Base-by-base conservation (phyloP, 2,113 vertebrate genomes). In the Ursus arctos region DNA sequence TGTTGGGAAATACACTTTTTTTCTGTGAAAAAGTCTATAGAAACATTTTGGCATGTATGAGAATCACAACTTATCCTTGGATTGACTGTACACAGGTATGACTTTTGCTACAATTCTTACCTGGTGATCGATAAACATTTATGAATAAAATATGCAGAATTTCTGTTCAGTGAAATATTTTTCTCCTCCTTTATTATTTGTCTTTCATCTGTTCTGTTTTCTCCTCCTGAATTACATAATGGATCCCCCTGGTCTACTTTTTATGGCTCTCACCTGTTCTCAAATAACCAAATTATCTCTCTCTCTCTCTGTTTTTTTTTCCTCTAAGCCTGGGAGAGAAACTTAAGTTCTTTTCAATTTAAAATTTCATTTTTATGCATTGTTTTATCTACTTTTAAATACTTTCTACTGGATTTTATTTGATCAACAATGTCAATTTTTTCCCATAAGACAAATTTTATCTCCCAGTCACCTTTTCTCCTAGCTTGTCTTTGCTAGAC, bases 331-430 rank as follows among this genome's bases (percentile, higher is more conserved):
- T 36, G 67, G 55, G 67, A 53, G 53, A 76, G 15, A 18, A 77
- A 63, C 21, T 71, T 43, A 63, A 91, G 9, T 51, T 90, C 13
- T 57, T 92, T 96, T 81, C 36, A 18, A 67, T 74, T 74, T 82
- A 51, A 88, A 80, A 82, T 16, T 67, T 90, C 13, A 33, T 28
- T 33, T 47, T 13, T 22, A 49, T 36, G 31, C 36, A 47, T 36
- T 83, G 12, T 69, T 28, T 18, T 69, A 26, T 47, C 63, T 85
- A 65, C 36, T 79, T 91, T 77, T 69, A 77, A 85, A 67, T 85
- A 53, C 43, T 94, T 84, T 43, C 53, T 86, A 24, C n/a, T 59
- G 61, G 76, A 8, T 89, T 86, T 86, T n/a, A 49, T 85, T 95
- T 92, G 24, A 40, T 71, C 18, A 18, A 61, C 61, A 88, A 77